Evolutionary conservation across 2,797 vertebrate species (phyloP), one percentile per base, ranked within the genome.

Genomic region (Chelmon rostratus): DNA sequence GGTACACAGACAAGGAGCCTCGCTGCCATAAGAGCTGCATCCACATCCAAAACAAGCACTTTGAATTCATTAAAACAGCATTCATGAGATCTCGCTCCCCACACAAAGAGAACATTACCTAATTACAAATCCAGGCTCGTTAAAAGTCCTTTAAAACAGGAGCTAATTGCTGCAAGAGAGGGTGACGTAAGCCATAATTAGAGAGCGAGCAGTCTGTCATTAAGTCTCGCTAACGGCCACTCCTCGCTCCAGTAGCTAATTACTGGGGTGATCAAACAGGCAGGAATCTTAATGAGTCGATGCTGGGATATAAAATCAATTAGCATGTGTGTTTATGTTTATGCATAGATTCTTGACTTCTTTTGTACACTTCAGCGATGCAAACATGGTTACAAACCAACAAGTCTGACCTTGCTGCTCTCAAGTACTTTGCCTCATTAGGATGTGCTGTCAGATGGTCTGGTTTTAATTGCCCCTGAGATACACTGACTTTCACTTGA

Each of bases 111-210:
- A 87, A 85, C 83, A 91, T 92, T 90, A 85, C 82, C 87, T 78
- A 89, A 89, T 92, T 87, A 89, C 79, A 90, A 91, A 90, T 83
- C 63, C 81, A 72, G 65, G 69, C 81, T 79, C 47, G 67, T 93
- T 90, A 91, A 89, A 92, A 87, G 69, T 66, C 73, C 88, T 88
- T 91, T 90, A 91, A 91, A 93, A 93, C 75, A 79, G 86, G 53
- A 91, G 85, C 85, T 89, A 93, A 93, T 90, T 86, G 87, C 76
- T 70, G 76, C 61, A 57, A 57, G 83, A 81, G 77, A 74, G 49
- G 88, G 73, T 94, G 91, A 94, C 65, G 89, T 91, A 81, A 92
- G 76, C 68, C 67, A 8, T 83, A 88, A 93, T 93, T 91, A 89
- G 83, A 77, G 69, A 87, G 81, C 8, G 13, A 89, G 84, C 74